These are phyloP conservation scores for Ephydatia muelleri DNA, from an alignment of 37 sponge, comb jelly and placozoan genomes.

Conservation along the genomic window DNA sequence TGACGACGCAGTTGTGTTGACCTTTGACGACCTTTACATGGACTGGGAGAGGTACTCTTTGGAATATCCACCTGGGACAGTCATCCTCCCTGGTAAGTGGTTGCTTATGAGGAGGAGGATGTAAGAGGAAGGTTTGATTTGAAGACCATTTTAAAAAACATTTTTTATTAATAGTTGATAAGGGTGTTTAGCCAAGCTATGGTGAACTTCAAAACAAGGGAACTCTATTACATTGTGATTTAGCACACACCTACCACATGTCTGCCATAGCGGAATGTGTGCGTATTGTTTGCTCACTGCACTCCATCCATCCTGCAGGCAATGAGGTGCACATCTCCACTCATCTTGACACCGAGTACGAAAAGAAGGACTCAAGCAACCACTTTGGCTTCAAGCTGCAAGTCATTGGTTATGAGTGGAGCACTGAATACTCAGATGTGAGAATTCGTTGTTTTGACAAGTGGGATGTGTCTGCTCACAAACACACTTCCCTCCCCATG, in stretches of 20 bases:
- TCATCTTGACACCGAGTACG: slow-evolving; percentile 90
- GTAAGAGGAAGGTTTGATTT: not conserved
- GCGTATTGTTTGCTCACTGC: not conserved
- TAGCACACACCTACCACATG: not conserved
- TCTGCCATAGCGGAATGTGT: not conserved
- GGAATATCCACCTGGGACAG: slow-evolving; percentile 62
- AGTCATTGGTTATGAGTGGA: slow-evolving; percentile 90
- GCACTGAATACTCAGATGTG: slow-evolving; percentile 45
- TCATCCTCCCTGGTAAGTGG: slow-evolving; percentile 60
- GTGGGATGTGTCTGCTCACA: not conserved
- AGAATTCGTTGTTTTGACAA: not conserved
- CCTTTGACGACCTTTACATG: slow-evolving; percentile 56
- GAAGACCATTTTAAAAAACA: no score
- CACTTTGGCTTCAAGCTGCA: slow-evolving; percentile 90
- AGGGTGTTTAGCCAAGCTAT: no score
- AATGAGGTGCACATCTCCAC: slow-evolving; percentile 79
- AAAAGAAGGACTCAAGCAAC: slow-evolving; percentile 81
- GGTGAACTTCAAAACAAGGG: no score
- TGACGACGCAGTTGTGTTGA: slow-evolving; percentile 1
- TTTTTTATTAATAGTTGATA: no score
- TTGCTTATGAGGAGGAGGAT: not conserved
- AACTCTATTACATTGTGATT: not conserved
- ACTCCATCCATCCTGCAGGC: slow-evolving; percentile 27
- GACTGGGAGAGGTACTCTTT: slow-evolving; percentile 56
- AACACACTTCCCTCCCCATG: not conserved